Evolutionary conservation across 30 jellyfish, hydroid and myxozoan species (phyloP).

Genomic region (Hydractinia symbiolongicarpus): DNA sequence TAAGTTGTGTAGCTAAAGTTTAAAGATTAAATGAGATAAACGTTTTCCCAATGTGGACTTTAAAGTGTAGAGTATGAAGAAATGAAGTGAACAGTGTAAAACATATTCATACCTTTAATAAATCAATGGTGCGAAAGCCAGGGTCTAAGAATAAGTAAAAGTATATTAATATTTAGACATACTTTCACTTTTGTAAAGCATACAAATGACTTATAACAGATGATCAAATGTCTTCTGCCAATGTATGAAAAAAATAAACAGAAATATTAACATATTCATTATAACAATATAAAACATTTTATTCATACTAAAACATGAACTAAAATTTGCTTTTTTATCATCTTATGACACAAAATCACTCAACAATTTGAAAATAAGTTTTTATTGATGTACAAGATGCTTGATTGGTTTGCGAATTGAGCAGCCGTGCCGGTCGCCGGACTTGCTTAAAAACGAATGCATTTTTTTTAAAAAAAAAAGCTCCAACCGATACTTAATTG

Average conservation of each 20-base stretch:
- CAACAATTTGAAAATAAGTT: neutral
- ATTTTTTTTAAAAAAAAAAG: conserved; percentile 56
- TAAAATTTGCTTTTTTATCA: neutral
- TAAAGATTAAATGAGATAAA: too few relatives aligned
- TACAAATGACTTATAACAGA: too few relatives aligned
- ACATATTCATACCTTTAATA: conserved; percentile 59
- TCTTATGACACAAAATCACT: neutral
- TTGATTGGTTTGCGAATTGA: conserved; percentile 24
- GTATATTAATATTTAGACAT: too few relatives aligned
- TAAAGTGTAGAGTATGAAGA: too few relatives aligned
- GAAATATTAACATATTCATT: too few relatives aligned
- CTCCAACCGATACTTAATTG: conserved; percentile 65
- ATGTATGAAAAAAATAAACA: too few relatives aligned
- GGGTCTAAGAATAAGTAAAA: conserved; percentile 28
- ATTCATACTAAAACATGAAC: neutral
- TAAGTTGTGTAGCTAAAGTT: too few relatives aligned
- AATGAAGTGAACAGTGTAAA: too few relatives aligned
- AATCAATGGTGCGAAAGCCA: conserved; percentile 93
- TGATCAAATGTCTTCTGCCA: too few relatives aligned
- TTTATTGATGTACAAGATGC: neutral
- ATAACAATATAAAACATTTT: too few relatives aligned
- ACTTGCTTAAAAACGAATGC: conserved; percentile 30
- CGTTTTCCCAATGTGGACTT: too few relatives aligned
- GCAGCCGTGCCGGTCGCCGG: conserved; percentile 50
- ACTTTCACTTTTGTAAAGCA: too few relatives aligned